Base-by-base conservation (phyloP, 2,888 invertebrate species). In the Pyrgus malvae region DNA sequence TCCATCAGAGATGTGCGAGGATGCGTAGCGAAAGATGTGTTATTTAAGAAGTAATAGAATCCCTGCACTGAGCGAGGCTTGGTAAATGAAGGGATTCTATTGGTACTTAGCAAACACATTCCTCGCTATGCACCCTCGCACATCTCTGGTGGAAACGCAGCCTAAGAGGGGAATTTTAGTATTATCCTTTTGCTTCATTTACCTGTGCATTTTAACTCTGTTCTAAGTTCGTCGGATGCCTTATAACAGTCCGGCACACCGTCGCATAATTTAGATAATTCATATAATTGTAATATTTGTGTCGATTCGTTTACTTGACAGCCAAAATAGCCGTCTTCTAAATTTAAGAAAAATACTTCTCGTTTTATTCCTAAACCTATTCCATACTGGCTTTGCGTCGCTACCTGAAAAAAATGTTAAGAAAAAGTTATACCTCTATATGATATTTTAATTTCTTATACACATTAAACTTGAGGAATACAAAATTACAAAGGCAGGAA, bases 221-320 rank as follows among this genome's bases (percentile, higher is more conserved):
- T 92, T 76, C 93, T 93, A 78, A 96, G 93, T 91, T 98, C 98
- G 87, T 98, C 98, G 77, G 97, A 96, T 78, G 96, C 97, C 86
- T 95, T 93, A 90, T 93, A 98, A 88, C 98, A 98, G 84, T 98
- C 96, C 72, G 95, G 94, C 72, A 93, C 93, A 72, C 96, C 96
- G 91, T 98, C 97, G 92, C 98, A 98, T 78, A 98, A 92, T 92
- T 96, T 97, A 69, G 97, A 97, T 84, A 98, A 92, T 93, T 98
- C 97, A 92, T 97, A 96, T 83, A 98, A 92, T 93, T 98, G 98
- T 85, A 98, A 92, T 83, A 98, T 95, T 91, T 97, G 97, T 80
- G 96, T 96, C 74, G 97, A 97, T 92, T 96, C 97, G 93, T 98
- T 98, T 75, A 98, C 97, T 93, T 98, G 98, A 91, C 98, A 98